Base-by-base conservation (phyloP, 64 coral and sea anemone species). In the Trachythela sp. region DNA sequence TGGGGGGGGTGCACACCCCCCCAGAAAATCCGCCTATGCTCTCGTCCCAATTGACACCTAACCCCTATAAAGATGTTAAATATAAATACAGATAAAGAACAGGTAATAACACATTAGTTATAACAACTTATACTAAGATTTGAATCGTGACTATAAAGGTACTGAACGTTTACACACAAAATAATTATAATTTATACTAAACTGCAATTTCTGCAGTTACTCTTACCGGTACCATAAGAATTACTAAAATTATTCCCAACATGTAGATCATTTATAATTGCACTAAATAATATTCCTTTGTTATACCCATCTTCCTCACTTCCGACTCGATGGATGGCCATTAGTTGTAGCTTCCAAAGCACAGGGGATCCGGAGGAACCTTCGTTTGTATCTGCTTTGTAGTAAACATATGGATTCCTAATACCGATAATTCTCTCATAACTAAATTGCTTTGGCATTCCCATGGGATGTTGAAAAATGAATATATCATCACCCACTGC, bases 281-380 rank as follows among this genome's bases (percentile, higher is more conserved):
- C 75, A 80, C 75, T 80, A 80, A 80, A 80, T 17, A 80, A 22
- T 13, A 30, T 80, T 39, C 75, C 75, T 39, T 80, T 80, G 33
- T 80, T 80, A 37, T 80, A 80, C 0, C 30, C 30, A 80, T 80
- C 75, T 80, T 80, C 75, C 32, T 36, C 31, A 18, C 8, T 80
- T 2, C 75, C 75, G 13, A 15, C 20, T 39, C 38, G 26, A 36
- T 80, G 75, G 15, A 80, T 2, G 2, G 75, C 75, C 75, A 80
- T 35, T 80, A 80, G 75, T 17, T 39, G 37, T 0, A 80, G 75
- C 17, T 37, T 30, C 32, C 75, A 39, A 1, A 80, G 31, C 0
- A 80, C 75, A 38, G 75, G 75, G 4, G 75, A 80, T 2, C 75
- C 75, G 1, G 75, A 80, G 0, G 75, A 80, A 22, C 75, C 75